Evolutionary conservation across 2,797 vertebrate species (phyloP).

Genomic region (Emys orbicularis): DNA sequence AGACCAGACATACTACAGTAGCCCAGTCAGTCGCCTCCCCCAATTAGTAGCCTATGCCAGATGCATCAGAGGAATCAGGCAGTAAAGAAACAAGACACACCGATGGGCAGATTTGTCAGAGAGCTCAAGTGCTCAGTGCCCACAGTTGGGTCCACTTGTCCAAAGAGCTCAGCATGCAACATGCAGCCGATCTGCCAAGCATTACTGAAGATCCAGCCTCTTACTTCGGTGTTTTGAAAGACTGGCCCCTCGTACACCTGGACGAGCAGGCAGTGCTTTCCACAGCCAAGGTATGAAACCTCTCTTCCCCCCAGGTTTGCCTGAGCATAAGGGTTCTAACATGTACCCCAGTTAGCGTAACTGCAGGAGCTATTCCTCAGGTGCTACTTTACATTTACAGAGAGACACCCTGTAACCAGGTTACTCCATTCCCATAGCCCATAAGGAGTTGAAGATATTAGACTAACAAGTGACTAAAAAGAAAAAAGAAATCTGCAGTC

Average conservation of each 20-base stretch:
- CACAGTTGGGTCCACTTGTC: background rate
- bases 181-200: background rate
- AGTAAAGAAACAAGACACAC: background rate
- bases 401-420: background rate
- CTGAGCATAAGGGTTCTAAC: background rate
- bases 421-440: background rate
- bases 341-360: background rate
- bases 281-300: background rate
- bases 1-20: background rate
- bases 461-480: background rate
- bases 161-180: background rate
- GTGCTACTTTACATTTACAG: background rate
- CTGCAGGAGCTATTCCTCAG: background rate
- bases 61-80: background rate
- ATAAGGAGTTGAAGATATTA: background rate
- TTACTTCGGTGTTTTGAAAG: background rate
- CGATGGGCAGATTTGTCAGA: background rate
- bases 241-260: background rate
- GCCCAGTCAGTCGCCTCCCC: background rate
- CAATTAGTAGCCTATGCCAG: background rate
- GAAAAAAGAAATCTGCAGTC: background rate
- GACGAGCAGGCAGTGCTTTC: background rate
- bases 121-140: background rate
- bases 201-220: background rate
- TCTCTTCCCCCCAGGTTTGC: background rate